Evolutionary conservation across 1,140 invertebrate species (phyloP).

Genomic region (Schlechtendalia chinensis): DNA sequence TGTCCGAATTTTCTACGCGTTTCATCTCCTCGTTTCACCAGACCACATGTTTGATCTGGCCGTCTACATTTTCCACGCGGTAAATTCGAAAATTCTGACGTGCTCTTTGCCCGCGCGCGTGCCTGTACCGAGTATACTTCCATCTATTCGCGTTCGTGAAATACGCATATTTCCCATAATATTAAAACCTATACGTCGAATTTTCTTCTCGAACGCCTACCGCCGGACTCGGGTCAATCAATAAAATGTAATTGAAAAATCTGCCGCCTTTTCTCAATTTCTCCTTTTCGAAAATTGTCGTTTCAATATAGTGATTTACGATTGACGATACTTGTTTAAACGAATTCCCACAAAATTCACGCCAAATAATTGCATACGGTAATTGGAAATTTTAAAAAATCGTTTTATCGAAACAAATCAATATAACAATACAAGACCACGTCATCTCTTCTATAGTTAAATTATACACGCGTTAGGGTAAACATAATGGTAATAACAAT

Average conservation of each 20-base stretch:
- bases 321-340: background rate
- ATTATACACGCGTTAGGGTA: background rate
- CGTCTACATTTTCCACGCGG: background rate
- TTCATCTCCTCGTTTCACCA: background rate
- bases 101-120: too few relatives aligned
- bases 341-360: background rate
- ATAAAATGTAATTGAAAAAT: constrained; percentile 24
- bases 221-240: background rate
- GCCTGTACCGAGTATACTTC: background rate
- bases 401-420: background rate
- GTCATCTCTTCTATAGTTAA: background rate
- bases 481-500: too few relatives aligned
- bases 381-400: background rate
- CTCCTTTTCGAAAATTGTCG: too few relatives aligned
- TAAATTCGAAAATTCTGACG: background rate
- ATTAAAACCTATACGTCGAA: background rate
- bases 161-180: background rate
- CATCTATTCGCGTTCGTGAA: background rate
- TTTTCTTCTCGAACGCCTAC: background rate
- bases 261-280: background rate
- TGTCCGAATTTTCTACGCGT: background rate
- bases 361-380: too few relatives aligned
- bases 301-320: background rate
- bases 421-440: background rate
- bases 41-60: background rate